Base-by-base conservation (phyloP, 53 echinoderm and acorn worm genomes). In the Mesocentrotus franciscanus region DNA sequence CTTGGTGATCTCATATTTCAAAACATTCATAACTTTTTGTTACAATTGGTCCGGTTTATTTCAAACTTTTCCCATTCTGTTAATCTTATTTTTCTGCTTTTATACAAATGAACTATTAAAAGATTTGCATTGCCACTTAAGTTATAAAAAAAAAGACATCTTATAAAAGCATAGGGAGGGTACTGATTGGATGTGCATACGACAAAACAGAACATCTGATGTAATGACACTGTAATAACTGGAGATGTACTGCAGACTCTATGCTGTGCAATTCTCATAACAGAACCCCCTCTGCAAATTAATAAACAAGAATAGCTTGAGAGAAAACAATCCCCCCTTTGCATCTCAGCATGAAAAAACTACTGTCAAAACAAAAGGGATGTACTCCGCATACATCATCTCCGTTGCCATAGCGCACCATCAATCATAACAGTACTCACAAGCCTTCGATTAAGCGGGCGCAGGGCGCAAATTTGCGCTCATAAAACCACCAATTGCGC, bases 381-480 rank as follows among this genome's bases (percentile, higher is more conserved):
- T 81, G 29, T 9, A 36, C 42, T 81, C 42, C 32, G 74, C 29
- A 71, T 92, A 92, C n/a, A 92, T 68, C 66, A 64, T 15, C 24
- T 35, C 56, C 1, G 56, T 60, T 58, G 78, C 76, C 93, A 76
- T 87, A 27, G 29, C 87, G 58, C 87, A 57, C 58, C 87, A 87
- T 87, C 87, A 42, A 87, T 87, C 87, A 87, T 58, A 56, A 87
- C 87, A 87, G 27, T 10, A 29, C 87, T 87, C 13, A 26, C n/a
- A n/a, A n/a, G n/a, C n/a, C n/a, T n/a, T n/a, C n/a, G n/a, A n/a
- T n/a, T n/a, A n/a, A n/a, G n/a, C n/a, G n/a, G n/a, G n/a, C n/a
- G n/a, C n/a, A n/a, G n/a, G n/a, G n/a, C n/a, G n/a, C n/a, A n/a
- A n/a, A n/a, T n/a, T n/a, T n/a, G n/a, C n/a, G n/a, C n/a, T n/a